Conservation (phyloP, 2,888 invertebrate genomes). For the Platerodrilus igneus region DNA sequence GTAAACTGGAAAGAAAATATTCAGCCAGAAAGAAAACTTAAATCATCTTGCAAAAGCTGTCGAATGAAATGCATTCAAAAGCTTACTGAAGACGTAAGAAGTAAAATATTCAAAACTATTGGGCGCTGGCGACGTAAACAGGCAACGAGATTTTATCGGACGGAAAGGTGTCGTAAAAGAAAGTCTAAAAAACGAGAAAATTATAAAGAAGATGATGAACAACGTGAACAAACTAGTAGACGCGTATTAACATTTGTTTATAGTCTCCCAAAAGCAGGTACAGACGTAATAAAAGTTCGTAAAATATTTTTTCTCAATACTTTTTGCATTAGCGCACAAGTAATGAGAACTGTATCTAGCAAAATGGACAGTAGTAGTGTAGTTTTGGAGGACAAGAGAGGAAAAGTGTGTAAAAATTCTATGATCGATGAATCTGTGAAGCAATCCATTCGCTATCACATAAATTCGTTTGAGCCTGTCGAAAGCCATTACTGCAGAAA, state of each 20-base stretch:
- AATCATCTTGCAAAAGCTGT: too few species aligned
- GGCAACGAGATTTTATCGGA: too few species aligned
- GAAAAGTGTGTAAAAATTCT: constrained; percentile 24
- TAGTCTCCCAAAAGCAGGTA: constrained; percentile 1
- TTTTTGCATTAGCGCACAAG: constrained; percentile 3
- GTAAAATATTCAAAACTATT: too few species aligned
- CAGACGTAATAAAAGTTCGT: not conserved
- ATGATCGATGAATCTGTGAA: constrained; percentile 20
- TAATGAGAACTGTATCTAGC: not conserved
- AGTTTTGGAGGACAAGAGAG: constrained; percentile 19
- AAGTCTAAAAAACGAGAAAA: too few species aligned
- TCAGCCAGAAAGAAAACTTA: too few species aligned
- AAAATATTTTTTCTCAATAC: constrained; percentile 2
- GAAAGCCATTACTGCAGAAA: constrained; percentile 25
- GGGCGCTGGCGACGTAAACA: too few species aligned
- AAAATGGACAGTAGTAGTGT: constrained; percentile 6
- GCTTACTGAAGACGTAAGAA: too few species aligned
- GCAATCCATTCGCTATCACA: constrained; percentile 21
- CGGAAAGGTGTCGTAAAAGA: too few species aligned
- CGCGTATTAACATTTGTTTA: not conserved
- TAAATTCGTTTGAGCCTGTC: constrained; percentile 22
- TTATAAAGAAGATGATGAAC: too few species aligned
- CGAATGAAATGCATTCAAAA: too few species aligned
- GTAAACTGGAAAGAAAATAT: too few species aligned
- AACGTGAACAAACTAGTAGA: too few species aligned